Percentiles rank a stretch among this genome's conserved stretches.
phyloP scores from a whole-genome alignment of 1,140 invertebrate species.

The Atta texana region DNA sequence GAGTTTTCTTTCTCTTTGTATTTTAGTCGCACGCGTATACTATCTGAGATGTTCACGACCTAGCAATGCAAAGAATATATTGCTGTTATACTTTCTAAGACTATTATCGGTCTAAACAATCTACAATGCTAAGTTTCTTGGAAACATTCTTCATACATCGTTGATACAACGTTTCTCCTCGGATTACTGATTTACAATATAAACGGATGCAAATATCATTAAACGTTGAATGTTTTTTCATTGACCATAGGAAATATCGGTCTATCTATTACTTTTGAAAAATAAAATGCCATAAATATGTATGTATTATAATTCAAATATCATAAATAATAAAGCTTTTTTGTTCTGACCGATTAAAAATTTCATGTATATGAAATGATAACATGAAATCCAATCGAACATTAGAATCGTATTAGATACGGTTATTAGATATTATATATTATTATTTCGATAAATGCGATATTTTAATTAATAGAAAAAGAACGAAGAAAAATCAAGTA shows the following conservation, averaged over 20 bases:
- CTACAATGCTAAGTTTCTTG: slow-evolving; percentile 35
- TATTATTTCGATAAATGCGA: not conserved
- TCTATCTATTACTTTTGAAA: not conserved
- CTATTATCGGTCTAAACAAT: slow-evolving; percentile 32
- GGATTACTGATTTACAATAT: slow-evolving; percentile 12
- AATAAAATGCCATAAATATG: slow-evolving; percentile 9
- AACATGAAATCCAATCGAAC: not conserved
- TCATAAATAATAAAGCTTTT: not conserved
- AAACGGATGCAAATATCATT: not conserved
- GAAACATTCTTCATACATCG: slow-evolving; percentile 16
- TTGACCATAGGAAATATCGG: not conserved
- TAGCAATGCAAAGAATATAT: slow-evolving; percentile 18
- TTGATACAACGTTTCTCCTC: slow-evolving; percentile 29
- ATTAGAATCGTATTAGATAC: not conserved
- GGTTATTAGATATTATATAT: too few species aligned
- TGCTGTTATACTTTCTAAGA: slow-evolving; percentile 54
- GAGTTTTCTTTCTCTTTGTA: slow-evolving; percentile 30
- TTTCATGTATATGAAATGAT: not conserved
- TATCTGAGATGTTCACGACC: slow-evolving; percentile 37
- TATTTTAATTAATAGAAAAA: slow-evolving; percentile 9
- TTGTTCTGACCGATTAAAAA: not conserved
- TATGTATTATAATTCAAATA: not conserved
- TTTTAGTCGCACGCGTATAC: not conserved
- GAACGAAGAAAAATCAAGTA: not conserved
- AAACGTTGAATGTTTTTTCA: not conserved